Evolutionary conservation across 2,888 invertebrate species (phyloP), one percentile per base, ranked within the genome.

Genomic region (Orthosia incerta): DNA sequence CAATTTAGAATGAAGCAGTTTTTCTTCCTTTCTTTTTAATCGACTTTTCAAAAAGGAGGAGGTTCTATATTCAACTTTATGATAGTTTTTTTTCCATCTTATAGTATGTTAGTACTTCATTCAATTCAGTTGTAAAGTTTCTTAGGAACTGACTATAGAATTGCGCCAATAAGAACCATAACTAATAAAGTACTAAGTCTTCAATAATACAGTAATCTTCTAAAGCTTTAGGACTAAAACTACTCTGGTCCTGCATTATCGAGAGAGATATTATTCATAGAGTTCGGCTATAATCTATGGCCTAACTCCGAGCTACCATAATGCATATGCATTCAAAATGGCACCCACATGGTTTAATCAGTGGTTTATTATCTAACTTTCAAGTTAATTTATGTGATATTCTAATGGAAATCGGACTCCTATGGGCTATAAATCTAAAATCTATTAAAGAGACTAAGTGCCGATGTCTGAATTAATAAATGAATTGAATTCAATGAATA

Each of bases 291-390:
- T 64, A 74, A 70, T 80, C 78, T 70, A 55, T 71, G 66, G 48
- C n/a, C 57, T 51, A 68, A 71, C 53, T 74, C 66, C 13, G 11
- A 16, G 48, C 51, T 71, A 68, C 46, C 39, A 63, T 79, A 81
- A 68, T 78, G 70, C 71, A 76, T 82, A 76, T 79, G 79, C 82
- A 83, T 82, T 86, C 71, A 70, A 67, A 84, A 87, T 79, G 73
- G 80, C 80, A 86, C 86, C 86, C 86, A 83, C 55, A 50, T 77
- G 83, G 57, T 65, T 73, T 71, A 71, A 71, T 66, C 66, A 69
- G 59, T 46, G 26, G 53, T 66, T 68, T 71, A 65, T 51, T 66
- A 73, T 48, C 61, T 67, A 68, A 79, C 46, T 59, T 70, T 50
- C 50, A 16, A 20, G 15, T 50, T 67, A 59, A 73, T 67, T 51